Evolutionary conservation across 2,797 vertebrate species (phyloP).

Genomic region (Columba guinea): DNA sequence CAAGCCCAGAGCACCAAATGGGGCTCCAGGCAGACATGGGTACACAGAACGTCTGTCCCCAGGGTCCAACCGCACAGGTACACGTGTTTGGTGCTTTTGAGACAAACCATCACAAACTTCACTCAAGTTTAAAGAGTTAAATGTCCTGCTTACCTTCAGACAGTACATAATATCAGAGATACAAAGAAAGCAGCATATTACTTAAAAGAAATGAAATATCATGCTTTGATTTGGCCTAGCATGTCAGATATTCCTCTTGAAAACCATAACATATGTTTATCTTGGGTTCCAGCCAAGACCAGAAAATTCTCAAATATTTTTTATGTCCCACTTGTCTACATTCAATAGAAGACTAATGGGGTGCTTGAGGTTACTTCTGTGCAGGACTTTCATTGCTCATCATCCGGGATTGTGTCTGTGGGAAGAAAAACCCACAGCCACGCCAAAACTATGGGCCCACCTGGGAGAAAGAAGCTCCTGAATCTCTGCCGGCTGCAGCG

Average conservation of each 20-base stretch:
- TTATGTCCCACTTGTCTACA: conserved; percentile 20
- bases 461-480: neutral
- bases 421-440: neutral
- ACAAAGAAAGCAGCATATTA: conserved; percentile 51
- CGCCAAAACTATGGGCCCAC: neutral
- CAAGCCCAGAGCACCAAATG: neutral
- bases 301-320: conserved; percentile 56
- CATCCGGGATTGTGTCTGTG: neutral
- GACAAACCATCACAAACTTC: neutral
- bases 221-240: conserved; percentile 44
- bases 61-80: fast-evolving
- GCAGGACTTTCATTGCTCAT: neutral
- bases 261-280: conserved; percentile 61
- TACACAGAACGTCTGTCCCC: fast-evolving
- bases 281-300: conserved; percentile 59
- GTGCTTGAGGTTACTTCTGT: conserved; percentile 25
- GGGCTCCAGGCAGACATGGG: neutral
- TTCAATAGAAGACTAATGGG: neutral
- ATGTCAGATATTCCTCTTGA: conserved; percentile 57
- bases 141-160: neutral
- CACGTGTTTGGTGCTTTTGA: neutral
- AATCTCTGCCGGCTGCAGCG: neutral
- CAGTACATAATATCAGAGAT: neutral
- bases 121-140: neutral
- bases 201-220: conserved; percentile 58